Conservation (phyloP, 2,888 invertebrate species). For the Lasioglossum zephyrum region DNA sequence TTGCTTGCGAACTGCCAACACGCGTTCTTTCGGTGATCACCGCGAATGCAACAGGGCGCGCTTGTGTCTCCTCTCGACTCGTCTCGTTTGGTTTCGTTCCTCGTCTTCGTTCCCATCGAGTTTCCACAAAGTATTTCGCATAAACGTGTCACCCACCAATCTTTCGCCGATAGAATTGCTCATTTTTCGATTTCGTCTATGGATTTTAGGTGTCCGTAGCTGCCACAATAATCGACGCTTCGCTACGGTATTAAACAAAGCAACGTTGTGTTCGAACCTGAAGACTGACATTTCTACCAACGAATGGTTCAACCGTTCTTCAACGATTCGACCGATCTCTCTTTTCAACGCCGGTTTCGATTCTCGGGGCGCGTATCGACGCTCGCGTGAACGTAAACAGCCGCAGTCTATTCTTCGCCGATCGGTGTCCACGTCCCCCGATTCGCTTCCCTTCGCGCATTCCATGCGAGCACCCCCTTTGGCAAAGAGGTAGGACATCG, state of each 20-base stretch:
- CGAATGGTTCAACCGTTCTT: not conserved
- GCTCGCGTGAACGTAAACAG: not conserved
- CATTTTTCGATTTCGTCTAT: not conserved
- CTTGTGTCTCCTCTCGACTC: constrained; percentile 14
- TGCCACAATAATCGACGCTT: not conserved
- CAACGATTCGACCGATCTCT: not conserved
- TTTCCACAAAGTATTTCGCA: not conserved
- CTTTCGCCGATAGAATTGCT: not conserved
- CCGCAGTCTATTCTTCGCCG: not conserved
- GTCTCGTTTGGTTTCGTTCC: not conserved
- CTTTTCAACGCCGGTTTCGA: not conserved
- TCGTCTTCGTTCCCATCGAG: not conserved
- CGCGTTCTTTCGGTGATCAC: not conserved
- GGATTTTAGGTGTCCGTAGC: not conserved
- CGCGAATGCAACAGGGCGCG: constrained; percentile 60
- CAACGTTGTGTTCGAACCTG: not conserved
- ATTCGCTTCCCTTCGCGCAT: not conserved
- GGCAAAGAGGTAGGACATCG: not conserved
- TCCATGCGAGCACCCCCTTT: not conserved
- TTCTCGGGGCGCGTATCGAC: not conserved
- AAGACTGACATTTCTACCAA: not conserved
- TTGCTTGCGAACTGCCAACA: constrained; percentile 49
- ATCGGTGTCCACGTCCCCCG: not conserved
- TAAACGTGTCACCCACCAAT: not conserved
- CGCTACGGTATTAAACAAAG: not conserved